Base-by-base conservation (phyloP, 2,888 invertebrate species). In the Philaethria dido region DNA sequence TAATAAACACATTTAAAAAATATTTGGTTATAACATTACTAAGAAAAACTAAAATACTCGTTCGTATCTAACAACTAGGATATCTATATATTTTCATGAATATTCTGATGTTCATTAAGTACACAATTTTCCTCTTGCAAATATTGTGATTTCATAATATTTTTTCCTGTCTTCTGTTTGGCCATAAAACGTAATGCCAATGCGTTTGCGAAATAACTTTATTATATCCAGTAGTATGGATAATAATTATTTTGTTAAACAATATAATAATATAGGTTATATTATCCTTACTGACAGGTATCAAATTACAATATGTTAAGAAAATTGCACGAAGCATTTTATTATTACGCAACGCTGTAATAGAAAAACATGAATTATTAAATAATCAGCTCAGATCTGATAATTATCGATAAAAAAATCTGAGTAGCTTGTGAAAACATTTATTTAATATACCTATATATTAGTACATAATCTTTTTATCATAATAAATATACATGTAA, bases 91-190 rank as follows among this genome's bases (percentile, higher is more conserved):
- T 52, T 42, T n/a, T 59, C 44, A 55, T 55, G 22, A 55, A 55
- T 55, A 55, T 39, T 39, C 36, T 55, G 4, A 55, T 39, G 16
- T 25, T 42, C 22, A 57, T 42, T 42, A 47, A 13, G 16, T 52
- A 11, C n/a, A 39, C 11, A 33, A n/a, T 45, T 60, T 60, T 33
- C 60, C 44, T 45, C 60, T 60, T 47, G 45, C 45, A 18, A 60
- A 22, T 20, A 57, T 60, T 29, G 33, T 20, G 9, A 18, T 47
- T 45, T 60, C 29, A 47, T 29, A 25, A 60, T 5, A 33, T 47
- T 60, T 60, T 55, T 60, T 60, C 60, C 60, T 60, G 33, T 60
- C 33, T 13, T 33, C 33, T 8, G 25, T 45, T 45, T 60, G 60
- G 60, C 60, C 45, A 44, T 47, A 20, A 45, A 60, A 45, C 18